Evolutionary conservation across 2,888 invertebrate genomes (phyloP), one percentile per base, ranked within the genome.

Genomic region (Agonopterix heracliana): DNA sequence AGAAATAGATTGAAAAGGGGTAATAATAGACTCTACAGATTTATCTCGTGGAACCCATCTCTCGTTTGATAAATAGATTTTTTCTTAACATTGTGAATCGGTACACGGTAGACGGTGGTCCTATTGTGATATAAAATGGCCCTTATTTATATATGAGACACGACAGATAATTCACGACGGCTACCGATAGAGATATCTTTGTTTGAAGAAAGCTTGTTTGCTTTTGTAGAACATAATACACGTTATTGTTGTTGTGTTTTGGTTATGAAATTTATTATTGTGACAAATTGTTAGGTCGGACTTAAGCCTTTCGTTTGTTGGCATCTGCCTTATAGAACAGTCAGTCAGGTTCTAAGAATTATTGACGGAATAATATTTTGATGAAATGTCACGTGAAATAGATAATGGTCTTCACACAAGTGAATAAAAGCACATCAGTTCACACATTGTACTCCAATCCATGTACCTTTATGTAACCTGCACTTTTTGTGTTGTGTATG

Each of bases 131-230:
- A 80, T 78, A 74, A 79, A 84, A 83, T 78, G 74, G 74, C 70
- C 74, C 70, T 74, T 84, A 81, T 85, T 84, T 87, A 80, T 87
- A 78, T 81, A 78, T 81, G 76, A 80, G 83, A 81, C 81, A 82
- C 76, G 81, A 82, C 78, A 77, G 74, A 83, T 82, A 83, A 83
- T 84, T 74, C 77, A 65, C 67, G 64, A 68, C 63, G 68, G 84
- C 87, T 87, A 84, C 87, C 78, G 84, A 85, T 84, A 75, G 69
- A 79, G 78, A 80, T 68, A 77, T 82, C 78, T 81, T 84, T 85
- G 85, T 84, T 74, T 57, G 66, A 68, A 76, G 68, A 80, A 81
- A 74, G 70, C 71, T 71, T 75, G 80, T 78, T 77, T 77, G 78
- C 73, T 76, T 78, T 79, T 76, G 72, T 76, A 66, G 67, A 76